Evolutionary conservation across 53 echinoderm and acorn worm species (phyloP), one percentile per base, ranked within the genome.

Genomic region (Echinarachnius parma): DNA sequence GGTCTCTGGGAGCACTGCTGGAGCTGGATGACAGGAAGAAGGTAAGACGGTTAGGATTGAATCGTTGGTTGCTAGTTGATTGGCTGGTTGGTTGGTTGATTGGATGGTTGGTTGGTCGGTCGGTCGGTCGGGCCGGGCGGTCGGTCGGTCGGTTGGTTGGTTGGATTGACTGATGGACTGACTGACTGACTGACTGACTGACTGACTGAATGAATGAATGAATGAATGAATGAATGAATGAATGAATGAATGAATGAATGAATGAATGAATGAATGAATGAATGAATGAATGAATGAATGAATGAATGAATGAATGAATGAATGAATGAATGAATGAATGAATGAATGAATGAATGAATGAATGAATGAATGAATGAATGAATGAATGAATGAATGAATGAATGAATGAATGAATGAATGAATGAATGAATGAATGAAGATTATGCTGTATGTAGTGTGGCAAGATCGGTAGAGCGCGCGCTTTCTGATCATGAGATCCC

Each of bases 1-100:
- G 98, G 98, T 98, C 98, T 11, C 75, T 92, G 0, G 92, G 92
- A 3, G 92, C 88, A 29, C 72, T 92, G 16, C 80, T 92, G 18
- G 92, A 92, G 46, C 54, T 92, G 30, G 88, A 88, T 3, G 92
- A 92, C 48, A 77, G 92, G 57, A 88, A 92, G 68, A 75, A 80
- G 84, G 92, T 88, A 14, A 47, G 65, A 47, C 5, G 0, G 0
- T 19, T 4, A 50, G n/a, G n/a, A n/a, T n/a, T n/a, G n/a, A n/a
- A n/a, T n/a, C n/a, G n/a, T n/a, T n/a, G n/a, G n/a, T n/a, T n/a
- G n/a, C n/a, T n/a, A n/a, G n/a, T n/a, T n/a, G n/a, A n/a, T n/a
- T n/a, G n/a, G n/a, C n/a, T n/a, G n/a, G n/a, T n/a, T n/a, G n/a
- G n/a, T n/a, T n/a, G n/a, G 18, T 53, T 60, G 9, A 60, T 5